Conservation (phyloP, 2,113 vertebrate species). For the Chamaetylas fuelleborni region DNA sequence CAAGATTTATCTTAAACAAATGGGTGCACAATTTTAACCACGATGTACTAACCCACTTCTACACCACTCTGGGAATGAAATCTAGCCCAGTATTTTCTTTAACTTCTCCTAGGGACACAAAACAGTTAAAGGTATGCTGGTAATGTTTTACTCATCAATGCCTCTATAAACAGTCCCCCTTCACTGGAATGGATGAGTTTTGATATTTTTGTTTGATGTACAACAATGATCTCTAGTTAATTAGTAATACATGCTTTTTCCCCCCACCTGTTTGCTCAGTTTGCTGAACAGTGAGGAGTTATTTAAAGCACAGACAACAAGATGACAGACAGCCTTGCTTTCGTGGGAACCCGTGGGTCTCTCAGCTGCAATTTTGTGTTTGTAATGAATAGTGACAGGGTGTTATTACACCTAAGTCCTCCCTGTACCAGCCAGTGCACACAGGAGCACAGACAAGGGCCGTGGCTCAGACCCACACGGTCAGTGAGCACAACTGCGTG, state of each 20-base stretch:
- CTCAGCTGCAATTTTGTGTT: neutral
- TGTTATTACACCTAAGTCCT: constrained; percentile 38
- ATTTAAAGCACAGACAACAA: neutral
- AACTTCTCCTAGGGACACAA: neutral
- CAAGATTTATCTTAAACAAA: neutral
- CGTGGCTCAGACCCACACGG: accelerated
- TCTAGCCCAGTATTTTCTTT: neutral
- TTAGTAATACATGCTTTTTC: neutral
- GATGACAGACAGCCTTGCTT: neutral
- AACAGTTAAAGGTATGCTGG: neutral
- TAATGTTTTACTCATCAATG: neutral
- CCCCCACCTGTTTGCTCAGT: neutral
- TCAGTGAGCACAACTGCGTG: neutral
- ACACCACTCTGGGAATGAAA: neutral
- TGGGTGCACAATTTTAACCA: neutral
- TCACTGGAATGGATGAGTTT: neutral
- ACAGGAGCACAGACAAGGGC: neutral
- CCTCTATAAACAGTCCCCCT: neutral
- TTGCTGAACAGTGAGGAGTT: neutral
- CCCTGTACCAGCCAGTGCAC: neutral
- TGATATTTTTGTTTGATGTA: neutral
- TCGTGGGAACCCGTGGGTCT: neutral
- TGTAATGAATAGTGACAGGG: neutral
- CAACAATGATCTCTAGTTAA: constrained; percentile 11
- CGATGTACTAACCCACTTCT: neutral